phyloP scores from a whole-genome alignment of 2,888 invertebrate genomes.

The Protophormia terraenovae region DNA sequence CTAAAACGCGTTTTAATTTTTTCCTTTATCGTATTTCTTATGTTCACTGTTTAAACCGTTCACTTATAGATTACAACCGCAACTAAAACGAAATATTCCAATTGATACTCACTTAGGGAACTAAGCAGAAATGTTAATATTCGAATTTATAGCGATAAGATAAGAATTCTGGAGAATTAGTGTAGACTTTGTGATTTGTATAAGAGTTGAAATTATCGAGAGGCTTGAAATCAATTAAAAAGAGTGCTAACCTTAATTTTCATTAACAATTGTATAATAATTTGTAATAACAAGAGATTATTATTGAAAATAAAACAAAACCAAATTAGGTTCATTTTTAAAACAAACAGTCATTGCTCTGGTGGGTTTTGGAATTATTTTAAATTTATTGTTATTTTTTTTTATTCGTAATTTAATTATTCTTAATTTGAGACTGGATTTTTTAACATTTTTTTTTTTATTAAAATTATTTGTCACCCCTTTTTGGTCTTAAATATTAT shows the following conservation, averaged over 20 bases:
- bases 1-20: not conserved
- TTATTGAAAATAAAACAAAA: not conserved
- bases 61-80: slow-evolving; percentile 48
- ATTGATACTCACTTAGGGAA: not conserved
- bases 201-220: not conserved
- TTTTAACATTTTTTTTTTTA: no score
- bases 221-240: not conserved
- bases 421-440: no score
- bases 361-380: not conserved
- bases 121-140: slow-evolving; percentile 17
- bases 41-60: slow-evolving; percentile 19
- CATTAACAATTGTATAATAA: not conserved
- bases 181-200: not conserved
- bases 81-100: slow-evolving; percentile 56
- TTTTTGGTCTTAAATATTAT: not conserved
- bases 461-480: no score
- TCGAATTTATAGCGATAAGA: slow-evolving; percentile 46
- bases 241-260: slow-evolving; percentile 8
- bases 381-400: not conserved
- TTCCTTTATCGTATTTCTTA: not conserved
- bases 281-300: not conserved
- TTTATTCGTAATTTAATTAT: no score
- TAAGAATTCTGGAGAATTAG: slow-evolving; percentile 23
- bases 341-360: not conserved
- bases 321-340: not conserved